Base-by-base conservation (phyloP, 2,888 invertebrate species). In the Horisme vitalbata region DNA sequence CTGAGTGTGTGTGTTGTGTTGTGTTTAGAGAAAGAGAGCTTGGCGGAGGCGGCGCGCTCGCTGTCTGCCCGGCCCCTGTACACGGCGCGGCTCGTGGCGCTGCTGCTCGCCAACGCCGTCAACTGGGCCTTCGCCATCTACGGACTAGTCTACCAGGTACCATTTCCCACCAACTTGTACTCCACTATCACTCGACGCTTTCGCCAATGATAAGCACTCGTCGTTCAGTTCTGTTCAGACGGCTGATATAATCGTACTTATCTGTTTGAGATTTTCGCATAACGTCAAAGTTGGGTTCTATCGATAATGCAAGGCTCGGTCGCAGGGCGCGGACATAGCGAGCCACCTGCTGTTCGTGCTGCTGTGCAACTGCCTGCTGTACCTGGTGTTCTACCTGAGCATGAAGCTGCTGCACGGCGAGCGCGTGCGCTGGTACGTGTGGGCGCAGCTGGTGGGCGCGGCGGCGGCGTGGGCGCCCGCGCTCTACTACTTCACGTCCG, bases 391-490 rank as follows among this genome's bases (percentile, higher is more conserved):
- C 85, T 97, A 97, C 83, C 93, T 97, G 45, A 75, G 92, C 38
- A 96, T 97, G 96, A 97, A 97, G 93, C 76, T 94, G 59, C 86
- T 93, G 45, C 91, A 94, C 70, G 89, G 91, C 61, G 96, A 97
- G 83, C 90, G 90, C 13, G 75, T 73, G 68, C 84, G 87, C 64
- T 84, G 86, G 59, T 92, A 95, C 73, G 91, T 95, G 0, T 79
- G 92, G 68, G 71, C 92, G 45, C 94, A 93, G 76, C 92, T 96
- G 45, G 64, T 91, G 7, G 79, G 93, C 24, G 93, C 95, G 7
- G 76, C 91, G 20, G 65, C 92, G 3, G 90, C 93, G 33, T 97
- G 97, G 94, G 88, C 76, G 31, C 91, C 93, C 10, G 93, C 94
- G 2, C 84, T 95, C 48, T 93, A 93, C 71, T 95, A 62, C 55